phyloP scores from a whole-genome alignment of 2,888 invertebrate species.

The Tetropium fuscum region DNA sequence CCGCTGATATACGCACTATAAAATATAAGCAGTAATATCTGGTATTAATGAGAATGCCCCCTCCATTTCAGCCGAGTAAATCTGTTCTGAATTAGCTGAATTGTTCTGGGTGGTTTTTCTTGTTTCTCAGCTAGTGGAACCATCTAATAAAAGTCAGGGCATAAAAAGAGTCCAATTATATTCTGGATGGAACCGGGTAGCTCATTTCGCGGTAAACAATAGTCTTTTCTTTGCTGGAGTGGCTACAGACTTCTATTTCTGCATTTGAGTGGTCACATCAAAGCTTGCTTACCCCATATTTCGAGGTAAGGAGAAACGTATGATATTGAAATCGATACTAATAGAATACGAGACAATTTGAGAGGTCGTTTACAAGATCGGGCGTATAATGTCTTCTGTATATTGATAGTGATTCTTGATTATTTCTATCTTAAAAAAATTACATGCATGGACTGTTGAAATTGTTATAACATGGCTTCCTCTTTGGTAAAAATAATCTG shows the following conservation, averaged over 20 bases:
- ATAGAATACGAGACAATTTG: no score
- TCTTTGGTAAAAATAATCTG: no score
- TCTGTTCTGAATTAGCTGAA: slow-evolving; percentile 46
- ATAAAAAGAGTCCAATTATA: slow-evolving; percentile 45
- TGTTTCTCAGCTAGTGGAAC: slow-evolving; percentile 31
- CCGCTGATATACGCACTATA: slow-evolving; percentile 39
- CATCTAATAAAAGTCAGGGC: slow-evolving; percentile 46
- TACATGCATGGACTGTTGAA: no score
- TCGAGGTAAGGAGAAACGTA: not conserved
- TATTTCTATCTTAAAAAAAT: no score
- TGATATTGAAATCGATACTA: slow-evolving; percentile 12
- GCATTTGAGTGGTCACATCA: slow-evolving; percentile 40
- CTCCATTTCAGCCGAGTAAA: slow-evolving; percentile 45
- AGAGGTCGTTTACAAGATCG: no score
- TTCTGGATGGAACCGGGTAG: slow-evolving; percentile 34
- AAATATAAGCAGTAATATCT: slow-evolving; percentile 49
- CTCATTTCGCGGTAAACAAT: slow-evolving; percentile 45
- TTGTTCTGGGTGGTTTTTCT: slow-evolving; percentile 42
- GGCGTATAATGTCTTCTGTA: no score
- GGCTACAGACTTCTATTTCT: slow-evolving; percentile 28
- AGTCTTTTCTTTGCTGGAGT: slow-evolving; percentile 32
- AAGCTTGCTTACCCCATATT: slow-evolving; percentile 11
- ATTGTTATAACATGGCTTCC: no score
- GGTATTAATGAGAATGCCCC: slow-evolving; percentile 40
- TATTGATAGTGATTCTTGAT: no score